Evolutionary conservation across 1,140 invertebrate species (phyloP), one percentile per base, ranked within the genome.

Genomic region (Holcopasites calliopsidis): DNA sequence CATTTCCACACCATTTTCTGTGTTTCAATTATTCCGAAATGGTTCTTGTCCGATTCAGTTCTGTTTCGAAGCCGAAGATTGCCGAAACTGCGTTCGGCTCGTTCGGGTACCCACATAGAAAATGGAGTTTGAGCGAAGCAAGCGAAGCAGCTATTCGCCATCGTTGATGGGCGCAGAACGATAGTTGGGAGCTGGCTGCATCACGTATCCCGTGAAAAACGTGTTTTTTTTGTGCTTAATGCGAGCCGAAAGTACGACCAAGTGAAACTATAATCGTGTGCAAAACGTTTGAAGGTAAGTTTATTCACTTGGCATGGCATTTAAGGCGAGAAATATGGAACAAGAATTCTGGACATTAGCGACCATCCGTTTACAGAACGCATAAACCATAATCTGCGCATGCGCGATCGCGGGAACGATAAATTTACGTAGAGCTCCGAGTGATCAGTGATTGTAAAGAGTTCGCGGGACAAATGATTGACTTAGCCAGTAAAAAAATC

Each of bases 91-190:
- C 16, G 21, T 28, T 64, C 78, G 77, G 80, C 57, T 72, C 74
- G 28, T 52, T 71, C 80, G 75, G 83, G 70, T 80, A 66, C 54
- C 73, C 82, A 85, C 81, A 86, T 86, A 77, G 86, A 88, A 87
- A 88, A 88, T 88, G 87, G 87, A 85, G 85, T 84, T 80, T 69
- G 72, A 81, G 65, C 73, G 68, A 73, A 82, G 76, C 78, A 69
- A 82, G 75, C 85, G 61, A 84, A 85, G 85, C 82, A 86, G 82
- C 82, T 84, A 88, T 84, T 88, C 85, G 85, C 87, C 86, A 88
- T 88, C 83, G 87, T 88, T 84, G 82, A 87, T 85, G 80, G 81
- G 50, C 52, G 79, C 69, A 80, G 65, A 80, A 70, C 68, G 78
- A 66, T 47, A 66, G 61, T 84, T 54, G 57, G 71, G 57, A 81